A percentile compares a stretch with the other conserved stretches of the same genome.
Evolutionary conservation across 2,888 invertebrate species (phyloP).

Genomic region (Thereva unica): DNA sequence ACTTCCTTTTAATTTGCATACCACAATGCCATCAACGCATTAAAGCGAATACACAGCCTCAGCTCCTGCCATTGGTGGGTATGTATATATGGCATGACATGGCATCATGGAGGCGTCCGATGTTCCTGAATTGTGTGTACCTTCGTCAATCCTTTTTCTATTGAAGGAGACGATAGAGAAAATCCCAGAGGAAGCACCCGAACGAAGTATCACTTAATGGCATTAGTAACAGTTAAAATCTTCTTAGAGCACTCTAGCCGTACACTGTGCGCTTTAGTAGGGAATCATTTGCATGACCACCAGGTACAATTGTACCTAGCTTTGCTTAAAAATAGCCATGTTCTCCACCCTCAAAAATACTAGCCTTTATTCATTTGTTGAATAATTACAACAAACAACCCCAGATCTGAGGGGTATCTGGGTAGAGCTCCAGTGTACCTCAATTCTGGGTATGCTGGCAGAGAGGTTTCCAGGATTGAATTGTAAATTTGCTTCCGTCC

Average conservation of each 20-base stretch:
- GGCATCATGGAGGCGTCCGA: neutral
- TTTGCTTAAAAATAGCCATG: neutral
- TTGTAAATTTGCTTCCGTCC: slow-evolving; percentile 25
- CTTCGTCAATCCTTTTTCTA: neutral
- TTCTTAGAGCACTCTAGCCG: slow-evolving; percentile 12
- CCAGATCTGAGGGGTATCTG: neutral
- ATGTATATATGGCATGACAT: neutral
- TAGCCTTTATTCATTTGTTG: slow-evolving; percentile 7
- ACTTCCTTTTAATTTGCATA: slow-evolving; percentile 24
- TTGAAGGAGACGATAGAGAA: slow-evolving; percentile 13
- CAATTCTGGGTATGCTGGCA: too few relatives aligned
- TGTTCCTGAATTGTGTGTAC: slow-evolving; percentile 17
- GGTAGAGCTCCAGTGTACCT: neutral
- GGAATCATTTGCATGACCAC: slow-evolving; percentile 15
- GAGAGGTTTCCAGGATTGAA: slow-evolving; percentile 18
- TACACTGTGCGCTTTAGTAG: slow-evolving; percentile 18
- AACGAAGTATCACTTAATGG: slow-evolving; percentile 41
- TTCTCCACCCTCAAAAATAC: neutral
- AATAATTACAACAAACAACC: slow-evolving; percentile 29
- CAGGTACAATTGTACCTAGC: slow-evolving; percentile 13
- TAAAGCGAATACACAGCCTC: neutral
- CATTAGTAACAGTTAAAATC: slow-evolving; percentile 35
- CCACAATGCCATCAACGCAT: slow-evolving; percentile 2
- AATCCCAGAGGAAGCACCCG: slow-evolving; percentile 20
- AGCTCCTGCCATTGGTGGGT: neutral